Conservation (phyloP, 2,113 vertebrate species). For the Bos taurus region DNA sequence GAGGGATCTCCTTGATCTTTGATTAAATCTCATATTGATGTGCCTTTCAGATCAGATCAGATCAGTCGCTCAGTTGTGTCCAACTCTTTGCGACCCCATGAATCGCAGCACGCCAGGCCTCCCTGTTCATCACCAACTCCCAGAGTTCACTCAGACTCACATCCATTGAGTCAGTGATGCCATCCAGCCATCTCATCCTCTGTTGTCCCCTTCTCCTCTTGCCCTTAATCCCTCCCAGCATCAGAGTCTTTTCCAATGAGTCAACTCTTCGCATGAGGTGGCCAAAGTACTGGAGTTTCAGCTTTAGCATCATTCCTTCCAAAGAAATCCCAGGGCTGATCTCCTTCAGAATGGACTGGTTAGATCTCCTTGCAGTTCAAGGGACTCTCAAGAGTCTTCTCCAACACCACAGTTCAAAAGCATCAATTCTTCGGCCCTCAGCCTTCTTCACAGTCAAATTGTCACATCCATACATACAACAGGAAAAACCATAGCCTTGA, state of each 20-base stretch:
- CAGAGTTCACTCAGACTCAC: neutral
- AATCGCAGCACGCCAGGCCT: fast-evolving
- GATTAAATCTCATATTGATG: neutral
- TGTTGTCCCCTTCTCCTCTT: neutral
- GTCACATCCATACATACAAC: neutral
- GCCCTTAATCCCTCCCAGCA: neutral
- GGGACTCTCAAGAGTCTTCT: neutral
- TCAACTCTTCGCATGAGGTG: neutral
- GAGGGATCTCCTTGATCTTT: neutral
- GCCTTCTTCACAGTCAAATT: neutral
- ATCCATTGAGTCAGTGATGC: neutral
- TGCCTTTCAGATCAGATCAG: neutral
- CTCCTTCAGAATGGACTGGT: neutral
- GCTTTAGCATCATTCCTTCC: neutral
- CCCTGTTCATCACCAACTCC: neutral
- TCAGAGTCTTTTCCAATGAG: neutral
- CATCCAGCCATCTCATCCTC: neutral
- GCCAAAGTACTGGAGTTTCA: neutral
- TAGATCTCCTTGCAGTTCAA: neutral
- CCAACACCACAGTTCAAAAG: neutral
- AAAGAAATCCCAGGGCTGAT: neutral
- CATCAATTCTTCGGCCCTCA: neutral
- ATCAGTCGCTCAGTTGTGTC: neutral
- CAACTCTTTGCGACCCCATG: neutral
- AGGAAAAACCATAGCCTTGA: neutral